A percentile compares a stretch with the other conserved stretches of the same genome.
phyloP scores from a whole-genome alignment of 1,140 invertebrate species.

The Brachionus calyciflorus region DNA sequence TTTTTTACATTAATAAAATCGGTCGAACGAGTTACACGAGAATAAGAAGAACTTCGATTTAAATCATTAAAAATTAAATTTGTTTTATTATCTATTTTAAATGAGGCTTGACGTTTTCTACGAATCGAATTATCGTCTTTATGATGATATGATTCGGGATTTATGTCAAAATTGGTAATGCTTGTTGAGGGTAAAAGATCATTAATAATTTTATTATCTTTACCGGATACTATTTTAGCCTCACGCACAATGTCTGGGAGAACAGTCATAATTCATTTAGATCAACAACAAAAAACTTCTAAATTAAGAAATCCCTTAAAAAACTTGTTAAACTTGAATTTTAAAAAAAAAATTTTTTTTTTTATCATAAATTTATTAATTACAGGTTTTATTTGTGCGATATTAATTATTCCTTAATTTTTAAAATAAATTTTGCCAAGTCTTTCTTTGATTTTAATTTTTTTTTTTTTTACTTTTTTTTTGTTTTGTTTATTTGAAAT shows the following conservation, averaged over 20 bases:
- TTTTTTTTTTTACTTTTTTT: background rate
- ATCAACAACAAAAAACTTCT: background rate
- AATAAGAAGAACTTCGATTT: constrained; percentile 4
- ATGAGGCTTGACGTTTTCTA: background rate
- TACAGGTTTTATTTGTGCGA: too few relatives aligned
- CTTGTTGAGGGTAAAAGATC: background rate
- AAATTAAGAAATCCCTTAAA: background rate
- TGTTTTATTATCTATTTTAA: background rate
- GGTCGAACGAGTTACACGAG: background rate
- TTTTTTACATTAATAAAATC: constrained; percentile 36
- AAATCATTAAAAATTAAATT: constrained; percentile 17
- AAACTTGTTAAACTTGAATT: too few relatives aligned
- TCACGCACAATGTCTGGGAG: constrained; percentile 15
- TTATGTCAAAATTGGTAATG: constrained; percentile 1
- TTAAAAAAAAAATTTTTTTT: too few relatives aligned
- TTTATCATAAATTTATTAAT: too few relatives aligned
- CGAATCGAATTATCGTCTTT: background rate
- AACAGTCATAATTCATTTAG: constrained; percentile 25
- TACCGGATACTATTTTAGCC: constrained; percentile 41
- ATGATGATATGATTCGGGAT: background rate
- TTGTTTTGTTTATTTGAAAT: constrained; percentile 6
- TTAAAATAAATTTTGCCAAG: too few relatives aligned
- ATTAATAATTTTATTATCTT: background rate
- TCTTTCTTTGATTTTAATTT: too few relatives aligned
- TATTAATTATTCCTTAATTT: too few relatives aligned